Evolutionary conservation across 1,140 invertebrate species (phyloP).

Genomic region (Aethina tumida): DNA sequence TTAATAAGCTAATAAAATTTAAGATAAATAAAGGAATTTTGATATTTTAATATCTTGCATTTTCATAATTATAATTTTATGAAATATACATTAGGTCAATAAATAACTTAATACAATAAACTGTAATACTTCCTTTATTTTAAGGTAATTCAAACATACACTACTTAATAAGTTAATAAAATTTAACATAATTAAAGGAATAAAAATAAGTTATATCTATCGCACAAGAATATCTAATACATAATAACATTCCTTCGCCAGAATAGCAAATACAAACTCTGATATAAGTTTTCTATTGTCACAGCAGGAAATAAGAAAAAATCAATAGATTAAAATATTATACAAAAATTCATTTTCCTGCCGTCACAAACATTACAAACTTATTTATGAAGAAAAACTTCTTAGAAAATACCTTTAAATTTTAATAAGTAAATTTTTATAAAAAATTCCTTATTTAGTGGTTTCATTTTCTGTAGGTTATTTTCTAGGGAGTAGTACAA

Average conservation of each 20-base stretch:
- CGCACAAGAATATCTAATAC: slow-evolving; percentile 18
- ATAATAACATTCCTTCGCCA: slow-evolving; percentile 23
- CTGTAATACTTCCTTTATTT: slow-evolving; percentile 22
- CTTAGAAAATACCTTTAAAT: no score
- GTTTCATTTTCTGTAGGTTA: no score
- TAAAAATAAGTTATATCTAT: slow-evolving; percentile 23
- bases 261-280: slow-evolving; percentile 10
- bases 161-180: slow-evolving; percentile 25
- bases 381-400: slow-evolving; percentile 4
- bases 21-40: slow-evolving; percentile 23
- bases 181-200: slow-evolving; percentile 24
- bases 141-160: slow-evolving; percentile 26
- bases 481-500: no score
- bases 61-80: no score
- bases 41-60: no score
- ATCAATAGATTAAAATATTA: slow-evolving; percentile 3
- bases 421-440: no score
- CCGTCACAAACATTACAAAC: not conserved
- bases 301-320: slow-evolving; percentile 8
- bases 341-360: not conserved
- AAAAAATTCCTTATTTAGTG: no score
- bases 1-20: slow-evolving; percentile 26
- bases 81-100: no score
- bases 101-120: no score
- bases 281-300: slow-evolving; percentile 1